These are phyloP conservation scores for Crotalus tigris DNA, from an alignment of 2,113 vertebrate species.

Conservation along the genomic window DNA sequence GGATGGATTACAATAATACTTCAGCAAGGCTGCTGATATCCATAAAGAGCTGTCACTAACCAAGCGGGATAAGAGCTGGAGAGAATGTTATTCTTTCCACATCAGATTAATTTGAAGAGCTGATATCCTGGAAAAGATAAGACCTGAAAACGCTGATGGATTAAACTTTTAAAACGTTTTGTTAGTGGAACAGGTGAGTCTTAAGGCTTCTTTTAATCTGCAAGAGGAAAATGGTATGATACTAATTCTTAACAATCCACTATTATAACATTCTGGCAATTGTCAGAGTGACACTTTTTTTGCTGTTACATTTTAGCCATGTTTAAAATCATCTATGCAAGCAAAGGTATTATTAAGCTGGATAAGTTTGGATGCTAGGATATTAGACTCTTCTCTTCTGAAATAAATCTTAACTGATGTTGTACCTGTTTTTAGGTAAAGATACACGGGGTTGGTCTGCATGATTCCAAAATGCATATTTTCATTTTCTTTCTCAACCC, in stretches of 20 bases:
- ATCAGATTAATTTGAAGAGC: slow-evolving; percentile 33
- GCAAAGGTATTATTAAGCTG: background rate
- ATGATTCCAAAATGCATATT: slow-evolving; percentile 2
- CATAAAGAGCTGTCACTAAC: slow-evolving; percentile 48
- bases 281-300: background rate
- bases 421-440: background rate
- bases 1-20: slow-evolving; percentile 55
- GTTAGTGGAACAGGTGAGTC: slow-evolving; percentile 41
- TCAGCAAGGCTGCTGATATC: slow-evolving; percentile 55
- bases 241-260: background rate
- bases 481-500: background rate
- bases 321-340: background rate
- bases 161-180: slow-evolving; percentile 37
- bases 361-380: background rate
- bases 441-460: background rate
- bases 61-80: slow-evolving; percentile 43
- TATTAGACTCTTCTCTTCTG: background rate
- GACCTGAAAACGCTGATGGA: slow-evolving; percentile 23
- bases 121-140: background rate
- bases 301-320: slow-evolving; percentile 14
- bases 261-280: background rate
- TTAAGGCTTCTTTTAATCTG: slow-evolving; percentile 35
- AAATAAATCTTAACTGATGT: background rate
- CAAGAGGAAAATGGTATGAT: background rate
- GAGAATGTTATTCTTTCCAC: slow-evolving; percentile 49